A percentile compares a stretch with the other conserved stretches of the same genome.
Evolutionary conservation across 2,888 invertebrate species (phyloP).

Genomic region (Drosophila macrospina): DNA sequence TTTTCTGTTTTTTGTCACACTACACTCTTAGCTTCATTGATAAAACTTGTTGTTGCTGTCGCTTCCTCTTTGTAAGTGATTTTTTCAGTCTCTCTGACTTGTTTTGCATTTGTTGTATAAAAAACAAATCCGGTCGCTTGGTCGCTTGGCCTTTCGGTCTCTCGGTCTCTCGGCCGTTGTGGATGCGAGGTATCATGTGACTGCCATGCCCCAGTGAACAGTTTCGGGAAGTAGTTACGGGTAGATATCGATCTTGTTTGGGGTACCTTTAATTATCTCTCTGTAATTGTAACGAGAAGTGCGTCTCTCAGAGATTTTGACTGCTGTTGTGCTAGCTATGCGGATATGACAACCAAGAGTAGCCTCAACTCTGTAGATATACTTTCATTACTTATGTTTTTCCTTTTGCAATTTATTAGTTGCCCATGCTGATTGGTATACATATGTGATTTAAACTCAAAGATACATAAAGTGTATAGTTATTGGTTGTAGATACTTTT

Average conservation of each 20-base stretch:
- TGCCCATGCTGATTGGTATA: constrained; percentile 8
- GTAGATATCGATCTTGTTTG: constrained; percentile 18
- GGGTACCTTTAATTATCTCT: constrained; percentile 11
- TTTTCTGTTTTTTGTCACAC: constrained; percentile 38
- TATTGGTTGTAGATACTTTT: neutral
- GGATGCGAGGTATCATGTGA: constrained; percentile 63
- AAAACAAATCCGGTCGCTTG: constrained; percentile 60
- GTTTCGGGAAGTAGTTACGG: constrained; percentile 34
- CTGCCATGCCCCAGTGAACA: constrained; percentile 58
- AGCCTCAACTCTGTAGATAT: neutral
- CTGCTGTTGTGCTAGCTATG: neutral
- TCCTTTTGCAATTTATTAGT: constrained; percentile 17
- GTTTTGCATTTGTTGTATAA: constrained; percentile 37
- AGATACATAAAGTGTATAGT: constrained; percentile 1
- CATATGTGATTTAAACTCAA: too few relatives aligned
- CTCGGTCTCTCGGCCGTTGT: constrained; percentile 30
- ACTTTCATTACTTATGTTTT: neutral
- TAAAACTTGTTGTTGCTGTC: constrained; percentile 69
- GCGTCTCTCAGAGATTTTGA: neutral
- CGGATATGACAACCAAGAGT: neutral
- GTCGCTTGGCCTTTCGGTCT: constrained; percentile 26
- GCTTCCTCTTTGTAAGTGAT: constrained; percentile 75
- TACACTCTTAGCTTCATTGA: constrained; percentile 64
- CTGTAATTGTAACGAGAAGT: neutral
- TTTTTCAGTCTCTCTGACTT: constrained; percentile 49